These are phyloP conservation scores for Sebastiscus albofasciatus DNA, from an alignment of 2,797 vertebrate genomes.

Conservation along the genomic window DNA sequence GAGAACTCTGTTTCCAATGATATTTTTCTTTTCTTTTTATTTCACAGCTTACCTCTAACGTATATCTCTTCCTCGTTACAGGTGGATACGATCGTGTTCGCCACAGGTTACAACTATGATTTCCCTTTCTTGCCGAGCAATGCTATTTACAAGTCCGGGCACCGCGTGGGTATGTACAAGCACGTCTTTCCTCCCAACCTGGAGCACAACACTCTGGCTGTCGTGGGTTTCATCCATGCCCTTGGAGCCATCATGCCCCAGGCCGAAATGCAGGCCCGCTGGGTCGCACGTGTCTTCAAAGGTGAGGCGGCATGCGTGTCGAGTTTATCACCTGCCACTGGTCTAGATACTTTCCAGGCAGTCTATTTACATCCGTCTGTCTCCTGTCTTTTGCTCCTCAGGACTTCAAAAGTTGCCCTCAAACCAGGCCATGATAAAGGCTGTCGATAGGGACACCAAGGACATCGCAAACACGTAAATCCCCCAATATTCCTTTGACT, in stretches of 20 bases:
- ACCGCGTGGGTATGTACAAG: constrained; percentile 81
- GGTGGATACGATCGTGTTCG: constrained; percentile 80
- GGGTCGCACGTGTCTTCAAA: constrained; percentile 80
- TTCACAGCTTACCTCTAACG: background rate
- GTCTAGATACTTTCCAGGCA: background rate
- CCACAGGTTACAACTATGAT: constrained; percentile 82
- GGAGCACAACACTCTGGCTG: constrained; percentile 78
- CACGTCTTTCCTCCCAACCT: constrained; percentile 76
- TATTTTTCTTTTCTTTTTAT: background rate
- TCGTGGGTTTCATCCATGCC: constrained; percentile 82
- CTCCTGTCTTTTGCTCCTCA: constrained; percentile 23
- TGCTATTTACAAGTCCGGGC: constrained; percentile 63
- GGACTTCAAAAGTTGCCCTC: constrained; percentile 70
- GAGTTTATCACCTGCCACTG: background rate
- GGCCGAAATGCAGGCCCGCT: constrained; percentile 82
- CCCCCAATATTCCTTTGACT: background rate
- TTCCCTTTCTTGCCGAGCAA: constrained; percentile 76
- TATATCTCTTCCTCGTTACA: background rate
- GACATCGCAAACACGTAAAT: constrained; percentile 68
- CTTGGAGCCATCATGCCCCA: constrained; percentile 82
- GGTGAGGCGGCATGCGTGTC: constrained; percentile 51
- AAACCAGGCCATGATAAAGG: constrained; percentile 68
- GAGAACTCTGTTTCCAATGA: background rate
- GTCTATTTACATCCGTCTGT: background rate
- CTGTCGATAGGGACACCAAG: constrained; percentile 72